Evolutionary conservation across 2,888 invertebrate genomes (phyloP).

Genomic region (Himalopsyche japonica): DNA sequence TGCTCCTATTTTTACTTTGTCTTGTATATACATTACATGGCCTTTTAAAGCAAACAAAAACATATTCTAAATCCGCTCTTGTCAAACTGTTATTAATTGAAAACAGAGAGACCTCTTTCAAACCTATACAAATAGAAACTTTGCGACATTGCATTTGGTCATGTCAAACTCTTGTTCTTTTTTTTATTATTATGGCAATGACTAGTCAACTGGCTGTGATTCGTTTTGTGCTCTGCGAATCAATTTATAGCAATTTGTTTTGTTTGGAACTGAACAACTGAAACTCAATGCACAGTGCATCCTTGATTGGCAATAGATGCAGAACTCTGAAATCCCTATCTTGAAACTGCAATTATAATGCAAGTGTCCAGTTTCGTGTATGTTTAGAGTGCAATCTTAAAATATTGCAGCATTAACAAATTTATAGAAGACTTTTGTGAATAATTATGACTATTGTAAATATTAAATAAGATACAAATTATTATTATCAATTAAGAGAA

Average conservation of each 20-base stretch:
- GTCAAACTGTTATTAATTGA: neutral
- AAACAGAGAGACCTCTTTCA: neutral
- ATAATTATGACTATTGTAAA: neutral
- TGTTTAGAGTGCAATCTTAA: neutral
- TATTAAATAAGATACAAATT: neutral
- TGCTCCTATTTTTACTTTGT: neutral
- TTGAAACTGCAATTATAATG: neutral
- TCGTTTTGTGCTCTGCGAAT: neutral
- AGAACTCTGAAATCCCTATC: neutral
- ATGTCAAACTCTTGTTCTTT: neutral
- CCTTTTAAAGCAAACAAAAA: neutral
- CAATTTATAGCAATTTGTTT: neutral
- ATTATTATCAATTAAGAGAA: neutral
- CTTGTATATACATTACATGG: neutral
- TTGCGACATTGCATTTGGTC: neutral
- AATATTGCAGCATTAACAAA: neutral
- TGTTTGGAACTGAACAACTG: neutral
- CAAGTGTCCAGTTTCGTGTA: neutral
- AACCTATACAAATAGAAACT: neutral
- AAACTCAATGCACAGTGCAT: neutral
- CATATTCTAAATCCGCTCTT: neutral
- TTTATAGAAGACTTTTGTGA: conserved; percentile 1
- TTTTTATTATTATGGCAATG: neutral
- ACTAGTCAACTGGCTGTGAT: neutral
- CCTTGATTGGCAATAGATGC: neutral